Conservation (phyloP, 2,797 vertebrate species). For the Melanotaenia maccullochi region DNA sequence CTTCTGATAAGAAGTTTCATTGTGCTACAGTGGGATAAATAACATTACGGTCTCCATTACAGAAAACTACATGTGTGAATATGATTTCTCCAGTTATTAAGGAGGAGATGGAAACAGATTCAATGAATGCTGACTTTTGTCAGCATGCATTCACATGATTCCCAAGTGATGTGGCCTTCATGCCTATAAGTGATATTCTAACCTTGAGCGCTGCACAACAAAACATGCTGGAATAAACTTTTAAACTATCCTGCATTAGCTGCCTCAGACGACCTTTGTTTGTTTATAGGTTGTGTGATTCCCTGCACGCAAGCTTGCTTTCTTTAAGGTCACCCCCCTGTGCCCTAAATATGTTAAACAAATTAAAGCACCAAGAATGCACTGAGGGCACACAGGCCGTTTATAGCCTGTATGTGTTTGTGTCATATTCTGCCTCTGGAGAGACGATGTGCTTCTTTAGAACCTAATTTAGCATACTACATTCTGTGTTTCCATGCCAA, state of each 20-base stretch:
- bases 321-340: constrained; percentile 9
- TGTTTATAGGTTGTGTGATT: constrained; percentile 19
- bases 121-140: constrained; percentile 60
- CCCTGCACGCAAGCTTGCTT: constrained; percentile 1
- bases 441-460: constrained; percentile 71
- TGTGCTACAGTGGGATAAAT: constrained; percentile 20
- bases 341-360: constrained; percentile 48
- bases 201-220: constrained; percentile 30
- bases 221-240: constrained; percentile 29
- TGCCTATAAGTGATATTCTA: constrained; percentile 36
- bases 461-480: constrained; percentile 81
- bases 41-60: constrained; percentile 7
- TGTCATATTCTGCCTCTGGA: constrained; percentile 69
- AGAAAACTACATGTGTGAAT: constrained; percentile 6
- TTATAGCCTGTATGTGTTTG: constrained; percentile 57
- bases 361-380: constrained; percentile 55
- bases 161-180: constrained; percentile 33
- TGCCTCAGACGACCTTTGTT: constrained; percentile 12
- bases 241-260: constrained; percentile 15
- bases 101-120: constrained; percentile 11
- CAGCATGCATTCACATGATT: constrained; percentile 66
- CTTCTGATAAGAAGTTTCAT: constrained; percentile 8
- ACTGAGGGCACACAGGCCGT: constrained; percentile 36
- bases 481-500: constrained; percentile 84
- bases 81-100: constrained; percentile 19